Evolutionary conservation across 2,888 invertebrate genomes (phyloP).

Genomic region (Tipula unca): DNA sequence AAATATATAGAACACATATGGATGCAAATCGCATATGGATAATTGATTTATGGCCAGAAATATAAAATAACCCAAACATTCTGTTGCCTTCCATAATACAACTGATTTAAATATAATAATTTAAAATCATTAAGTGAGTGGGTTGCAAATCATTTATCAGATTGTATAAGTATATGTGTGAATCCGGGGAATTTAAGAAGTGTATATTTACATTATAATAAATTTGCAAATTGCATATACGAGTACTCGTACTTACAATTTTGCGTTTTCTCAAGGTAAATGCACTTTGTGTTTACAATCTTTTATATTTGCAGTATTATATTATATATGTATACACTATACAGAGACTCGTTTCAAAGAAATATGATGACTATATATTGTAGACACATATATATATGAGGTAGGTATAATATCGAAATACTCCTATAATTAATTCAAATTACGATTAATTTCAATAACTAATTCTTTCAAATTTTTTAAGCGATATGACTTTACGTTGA

Average conservation of each 20-base stretch:
- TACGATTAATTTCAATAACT: conserved; percentile 8
- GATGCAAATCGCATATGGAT: neutral
- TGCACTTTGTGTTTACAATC: neutral
- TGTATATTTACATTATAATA: neutral
- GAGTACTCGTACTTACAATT: neutral
- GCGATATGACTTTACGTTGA: neutral
- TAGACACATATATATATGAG: neutral
- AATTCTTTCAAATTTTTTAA: neutral
- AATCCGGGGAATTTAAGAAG: neutral
- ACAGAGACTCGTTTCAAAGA: neutral
- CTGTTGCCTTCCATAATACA: too few relatives aligned
- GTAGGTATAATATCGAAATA: neutral
- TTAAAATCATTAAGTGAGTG: neutral
- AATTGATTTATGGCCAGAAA: conserved; percentile 15
- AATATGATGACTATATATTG: neutral
- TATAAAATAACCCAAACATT: conserved; percentile 16
- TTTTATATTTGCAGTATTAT: neutral
- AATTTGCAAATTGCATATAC: neutral
- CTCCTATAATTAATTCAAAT: neutral
- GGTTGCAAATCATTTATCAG: neutral
- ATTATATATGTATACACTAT: neutral
- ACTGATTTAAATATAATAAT: too few relatives aligned
- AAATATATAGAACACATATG: neutral
- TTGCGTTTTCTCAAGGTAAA: neutral
- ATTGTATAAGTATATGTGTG: neutral